Base-by-base conservation (phyloP, 2,797 vertebrate genomes). In the Sardinella longiceps region DNA sequence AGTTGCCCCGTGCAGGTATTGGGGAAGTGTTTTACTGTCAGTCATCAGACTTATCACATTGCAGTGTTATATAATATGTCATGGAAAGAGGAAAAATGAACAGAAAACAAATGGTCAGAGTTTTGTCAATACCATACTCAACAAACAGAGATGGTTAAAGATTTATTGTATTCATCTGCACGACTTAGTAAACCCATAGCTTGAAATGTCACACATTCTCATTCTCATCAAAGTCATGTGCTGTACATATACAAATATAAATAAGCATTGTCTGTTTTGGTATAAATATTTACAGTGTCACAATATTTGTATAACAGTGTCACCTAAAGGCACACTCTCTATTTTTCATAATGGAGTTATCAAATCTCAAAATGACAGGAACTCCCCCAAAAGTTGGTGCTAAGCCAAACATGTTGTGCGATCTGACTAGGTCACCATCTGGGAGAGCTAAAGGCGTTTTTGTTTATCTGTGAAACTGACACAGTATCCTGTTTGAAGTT, bases 401-500 rank as follows among this genome's bases (percentile, higher is more conserved):
- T 25, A 10, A 77, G 20, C 37, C 33, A 77, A 23, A 39, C 39
- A 18, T 39, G 37, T 23, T 20, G 20, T 77, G 37, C 39, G 5
- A 43, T 43, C 33, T 23, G 37, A 39, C 18, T 7, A 20, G 14
- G 70, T 77, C 70, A 77, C 18, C 30, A 6, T 18, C 66, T 74
- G 66, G 66, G 33, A 37, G 63, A 70, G 63, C 28, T 33, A 18
- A 0, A 74, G 33, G 15, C 66, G 2, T 77, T 77, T 77, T 43
- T 77, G 70, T 77, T 77, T 43, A 77, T 77, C 33, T 77, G 70
- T 43, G 70, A 77, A 77, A 77, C 33, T 77, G 37, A 77, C 70
- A 77, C 37, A 77, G 70, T 39, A 43, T 77, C 70, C 70, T 77
- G 70, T 77, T 39, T 77, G 18, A 77, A 77, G 37, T 77, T 43